A percentile compares a stretch with the other conserved stretches of the same genome.
Evolutionary conservation across 2,888 invertebrate genomes (phyloP).

Genomic region (Notodonta dromedarius): DNA sequence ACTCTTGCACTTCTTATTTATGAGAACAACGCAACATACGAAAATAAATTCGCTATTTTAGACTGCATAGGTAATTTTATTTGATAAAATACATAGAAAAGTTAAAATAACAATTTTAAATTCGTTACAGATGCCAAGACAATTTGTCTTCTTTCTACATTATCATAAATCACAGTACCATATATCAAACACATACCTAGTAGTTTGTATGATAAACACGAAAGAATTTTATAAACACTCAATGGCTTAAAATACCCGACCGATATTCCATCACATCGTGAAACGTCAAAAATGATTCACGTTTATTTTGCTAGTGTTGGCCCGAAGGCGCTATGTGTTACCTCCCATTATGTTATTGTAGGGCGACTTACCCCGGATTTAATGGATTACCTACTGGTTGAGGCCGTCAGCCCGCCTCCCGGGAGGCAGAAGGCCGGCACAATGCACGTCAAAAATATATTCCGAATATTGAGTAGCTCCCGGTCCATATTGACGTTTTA

Average conservation of each 20-base stretch:
- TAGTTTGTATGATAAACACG: too few relatives aligned
- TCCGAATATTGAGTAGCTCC: conserved; percentile 46
- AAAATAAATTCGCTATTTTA: conserved; percentile 57
- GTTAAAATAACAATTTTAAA: too few relatives aligned
- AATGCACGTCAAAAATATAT: conserved; percentile 57
- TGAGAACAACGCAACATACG: conserved; percentile 62
- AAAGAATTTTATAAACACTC: too few relatives aligned
- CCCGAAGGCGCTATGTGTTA: conserved; percentile 20
- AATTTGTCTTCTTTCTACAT: too few relatives aligned
- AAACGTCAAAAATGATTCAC: background rate
- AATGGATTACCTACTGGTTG: conserved; percentile 51
- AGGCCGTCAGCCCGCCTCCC: conserved; percentile 43
- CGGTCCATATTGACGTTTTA: conserved; percentile 28
- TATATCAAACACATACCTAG: too few relatives aligned
- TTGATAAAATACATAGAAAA: too few relatives aligned
- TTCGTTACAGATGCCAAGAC: too few relatives aligned
- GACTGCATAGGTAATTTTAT: conserved; percentile 23
- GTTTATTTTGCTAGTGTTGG: conserved; percentile 7
- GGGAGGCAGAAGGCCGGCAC: conserved; percentile 39
- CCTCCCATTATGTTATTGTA: conserved; percentile 40
- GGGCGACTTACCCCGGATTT: conserved; percentile 41
- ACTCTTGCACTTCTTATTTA: conserved; percentile 67
- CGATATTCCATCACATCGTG: background rate
- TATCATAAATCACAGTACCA: too few relatives aligned
- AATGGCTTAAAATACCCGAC: too few relatives aligned